Percentiles rank a stretch among this genome's conserved stretches.
Evolutionary conservation across 2,888 invertebrate genomes (phyloP).

Genomic region (Oscheius sp.): DNA sequence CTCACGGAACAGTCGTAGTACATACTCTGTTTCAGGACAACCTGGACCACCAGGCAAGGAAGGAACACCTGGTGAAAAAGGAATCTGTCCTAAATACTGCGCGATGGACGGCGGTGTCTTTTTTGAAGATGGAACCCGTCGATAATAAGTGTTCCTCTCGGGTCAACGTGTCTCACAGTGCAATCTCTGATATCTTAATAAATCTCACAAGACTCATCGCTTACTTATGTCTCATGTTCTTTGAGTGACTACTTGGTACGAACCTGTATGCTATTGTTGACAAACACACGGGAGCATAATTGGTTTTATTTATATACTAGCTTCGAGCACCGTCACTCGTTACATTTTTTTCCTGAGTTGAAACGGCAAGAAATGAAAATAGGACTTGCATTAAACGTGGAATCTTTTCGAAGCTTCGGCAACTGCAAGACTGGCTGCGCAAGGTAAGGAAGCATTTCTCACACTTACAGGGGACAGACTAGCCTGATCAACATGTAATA

Average conservation of each 20-base stretch:
- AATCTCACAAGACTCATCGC: slow-evolving; percentile 4
- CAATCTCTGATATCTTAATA: slow-evolving; percentile 23
- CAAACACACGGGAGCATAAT: too few relatives aligned
- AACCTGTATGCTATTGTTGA: too few relatives aligned
- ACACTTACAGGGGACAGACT: too few relatives aligned
- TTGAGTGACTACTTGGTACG: background rate
- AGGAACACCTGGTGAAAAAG: slow-evolving; percentile 40
- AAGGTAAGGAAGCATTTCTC: too few relatives aligned
- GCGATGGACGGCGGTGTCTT: slow-evolving; percentile 67
- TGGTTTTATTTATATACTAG: too few relatives aligned
- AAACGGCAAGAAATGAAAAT: too few relatives aligned
- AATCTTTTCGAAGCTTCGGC: too few relatives aligned
- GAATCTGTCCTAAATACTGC: slow-evolving; percentile 63
- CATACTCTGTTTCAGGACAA: background rate
- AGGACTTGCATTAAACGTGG: too few relatives aligned
- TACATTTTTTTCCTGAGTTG: too few relatives aligned
- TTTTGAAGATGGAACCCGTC: slow-evolving; percentile 73
- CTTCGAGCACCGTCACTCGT: too few relatives aligned
- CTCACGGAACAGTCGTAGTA: slow-evolving; percentile 6
- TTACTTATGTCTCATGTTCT: background rate
- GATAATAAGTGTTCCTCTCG: slow-evolving; percentile 45
- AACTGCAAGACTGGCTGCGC: too few relatives aligned
- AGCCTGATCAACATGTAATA: too few relatives aligned
- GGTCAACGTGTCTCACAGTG: slow-evolving; percentile 27
- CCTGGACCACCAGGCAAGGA: slow-evolving; percentile 42